Base-by-base conservation (phyloP, 2,113 vertebrate species). In the Hiodon tergisus region DNA sequence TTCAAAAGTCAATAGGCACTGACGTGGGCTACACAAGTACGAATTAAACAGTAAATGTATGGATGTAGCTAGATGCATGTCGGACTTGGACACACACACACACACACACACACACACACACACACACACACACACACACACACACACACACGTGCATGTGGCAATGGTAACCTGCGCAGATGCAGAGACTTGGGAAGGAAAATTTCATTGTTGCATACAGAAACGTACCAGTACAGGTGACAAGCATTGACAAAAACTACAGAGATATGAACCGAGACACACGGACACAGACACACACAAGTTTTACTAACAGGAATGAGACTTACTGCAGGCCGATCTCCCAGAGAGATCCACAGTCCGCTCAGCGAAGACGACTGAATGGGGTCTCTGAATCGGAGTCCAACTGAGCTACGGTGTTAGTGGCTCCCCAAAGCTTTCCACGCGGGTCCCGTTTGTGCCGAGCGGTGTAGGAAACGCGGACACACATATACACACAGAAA, bases 331-430 rank as follows among this genome's bases (percentile, higher is more conserved):
- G 47, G 52, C 47, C 46, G 9, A 48, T 58, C 47, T 13, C 65
- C 50, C 31, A 53, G 6, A 54, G n/a, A 51, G 54, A 75, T 4
- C 9, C 65, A 59, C 65, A 10, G 65, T 68, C 65, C 54, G 17
- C 63, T 51, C 54, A 58, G 31, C 8, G 52, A 47, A 67, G 55
- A 74, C 16, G 57, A 73, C 48, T 66, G 46, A 74, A 68, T 75
- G 73, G 59, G 54, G 65, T 17, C 63, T 16, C 47, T 54, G 8
- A 75, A 75, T 75, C 46, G 68, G 63, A 68, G 63, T 50, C 46
- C 31, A 14, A 14, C 4, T 13, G n/a, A 13, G 50, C 10, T 8
- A n/a, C 61, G 72, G 54, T 17, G 17, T 16, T 8, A 6, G 14
- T 11, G 14, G 52, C 50, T 62, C 53, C 14, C 47, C 10, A 63